Percentiles rank a stretch among this genome's conserved stretches.
phyloP scores from a whole-genome alignment of 2,113 vertebrate species.

The Saccopteryx leptura region DNA sequence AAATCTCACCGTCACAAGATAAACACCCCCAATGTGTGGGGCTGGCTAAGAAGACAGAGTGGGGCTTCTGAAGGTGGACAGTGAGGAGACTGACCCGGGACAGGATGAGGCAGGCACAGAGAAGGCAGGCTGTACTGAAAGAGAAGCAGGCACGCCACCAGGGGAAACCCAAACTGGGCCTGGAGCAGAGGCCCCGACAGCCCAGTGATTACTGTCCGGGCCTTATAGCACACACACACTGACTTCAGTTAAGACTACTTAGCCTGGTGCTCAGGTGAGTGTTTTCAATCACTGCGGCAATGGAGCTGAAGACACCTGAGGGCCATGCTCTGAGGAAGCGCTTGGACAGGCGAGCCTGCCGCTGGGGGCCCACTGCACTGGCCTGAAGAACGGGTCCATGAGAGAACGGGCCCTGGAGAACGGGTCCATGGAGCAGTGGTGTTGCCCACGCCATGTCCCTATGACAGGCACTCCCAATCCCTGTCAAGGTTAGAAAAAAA shows the following conservation, averaged over 20 bases:
- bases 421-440: no score
- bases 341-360: no score
- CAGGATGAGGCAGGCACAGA: rapidly evolving
- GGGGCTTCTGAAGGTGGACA: neutral
- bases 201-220: neutral
- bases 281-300: neutral
- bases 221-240: neutral
- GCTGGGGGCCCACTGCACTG: no score
- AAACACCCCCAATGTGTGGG: neutral
- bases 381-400: no score
- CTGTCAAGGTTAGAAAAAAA: neutral
- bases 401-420: no score
- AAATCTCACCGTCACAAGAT: neutral
- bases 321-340: no score
- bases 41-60: neutral
- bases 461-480: no score
- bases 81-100: neutral
- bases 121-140: neutral
- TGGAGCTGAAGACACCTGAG: no score
- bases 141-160: neutral
- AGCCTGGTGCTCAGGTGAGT: neutral
- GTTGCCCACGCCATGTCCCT: no score
- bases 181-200: neutral
- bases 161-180: neutral
- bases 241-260: neutral